Percentiles rank a stretch among this genome's conserved stretches.
Conservation (phyloP, 2,797 vertebrate genomes). For the Semotilus atromaculatus region DNA sequence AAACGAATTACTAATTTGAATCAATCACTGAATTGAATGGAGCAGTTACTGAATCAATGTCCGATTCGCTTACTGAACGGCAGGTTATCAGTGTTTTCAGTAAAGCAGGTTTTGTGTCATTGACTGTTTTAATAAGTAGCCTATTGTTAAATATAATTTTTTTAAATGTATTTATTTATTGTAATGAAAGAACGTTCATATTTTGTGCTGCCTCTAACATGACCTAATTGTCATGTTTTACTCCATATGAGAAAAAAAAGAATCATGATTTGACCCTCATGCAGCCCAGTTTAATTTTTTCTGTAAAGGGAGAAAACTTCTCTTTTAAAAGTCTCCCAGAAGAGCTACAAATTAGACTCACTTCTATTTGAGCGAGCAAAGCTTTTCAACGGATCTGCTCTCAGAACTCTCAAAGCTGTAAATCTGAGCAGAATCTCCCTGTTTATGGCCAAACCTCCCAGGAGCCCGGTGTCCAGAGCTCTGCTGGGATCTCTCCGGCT, state of each 20-base stretch:
- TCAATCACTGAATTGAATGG: background rate
- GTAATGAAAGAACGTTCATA: background rate
- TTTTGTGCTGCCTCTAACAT: background rate
- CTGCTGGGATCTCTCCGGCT: conserved; percentile 42
- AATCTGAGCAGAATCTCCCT: conserved; percentile 77
- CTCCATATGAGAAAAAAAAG: background rate
- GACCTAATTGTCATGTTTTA: conserved; percentile 10
- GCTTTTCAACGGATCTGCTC: conserved; percentile 70
- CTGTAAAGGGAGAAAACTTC: conserved; percentile 60
- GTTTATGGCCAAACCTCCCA: conserved; percentile 70
- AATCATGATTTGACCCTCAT: conserved; percentile 8
- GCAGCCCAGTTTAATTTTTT: conserved; percentile 16
- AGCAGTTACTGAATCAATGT: background rate
- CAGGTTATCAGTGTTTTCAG: background rate
- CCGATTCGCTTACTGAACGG: background rate
- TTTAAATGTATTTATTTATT: background rate
- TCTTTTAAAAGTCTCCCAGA: conserved; percentile 79
- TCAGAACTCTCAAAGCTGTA: conserved; percentile 72
- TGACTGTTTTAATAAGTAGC: background rate
- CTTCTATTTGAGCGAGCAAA: conserved; percentile 79
- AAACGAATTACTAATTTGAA: background rate
- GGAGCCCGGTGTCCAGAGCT: conserved; percentile 45
- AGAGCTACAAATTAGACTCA: conserved; percentile 80
- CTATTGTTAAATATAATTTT: background rate
- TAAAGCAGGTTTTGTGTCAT: background rate